A percentile compares a stretch with the other conserved stretches of the same genome.
Evolutionary conservation across 2,113 vertebrate species (phyloP).

Genomic region (Elephas maximus): DNA sequence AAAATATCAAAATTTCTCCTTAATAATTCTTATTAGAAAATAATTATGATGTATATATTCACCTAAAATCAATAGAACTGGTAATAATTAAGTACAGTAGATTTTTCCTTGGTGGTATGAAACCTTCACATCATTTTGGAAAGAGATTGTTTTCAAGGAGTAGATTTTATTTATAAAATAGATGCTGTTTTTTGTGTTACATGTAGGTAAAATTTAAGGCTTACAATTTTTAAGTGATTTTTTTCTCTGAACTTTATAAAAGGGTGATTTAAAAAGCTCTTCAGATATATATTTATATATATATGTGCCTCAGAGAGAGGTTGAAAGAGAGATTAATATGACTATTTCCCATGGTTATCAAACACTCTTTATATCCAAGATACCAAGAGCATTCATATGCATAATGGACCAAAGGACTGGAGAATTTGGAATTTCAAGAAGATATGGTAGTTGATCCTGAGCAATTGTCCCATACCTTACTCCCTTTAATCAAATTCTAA

Average conservation of each 20-base stretch:
- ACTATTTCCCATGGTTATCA: neutral
- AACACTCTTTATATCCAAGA: neutral
- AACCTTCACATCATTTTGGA: neutral
- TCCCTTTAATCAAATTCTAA: neutral
- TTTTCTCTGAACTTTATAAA: neutral
- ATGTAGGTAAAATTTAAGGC: neutral
- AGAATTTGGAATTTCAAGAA: neutral
- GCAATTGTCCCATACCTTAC: neutral
- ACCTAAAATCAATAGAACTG: neutral
- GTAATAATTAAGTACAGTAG: neutral
- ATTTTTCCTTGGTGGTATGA: neutral
- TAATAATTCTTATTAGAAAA: neutral
- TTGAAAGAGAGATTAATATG: neutral
- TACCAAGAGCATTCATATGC: neutral
- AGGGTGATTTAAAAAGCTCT: neutral
- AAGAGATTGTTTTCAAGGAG: neutral
- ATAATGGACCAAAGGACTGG: neutral
- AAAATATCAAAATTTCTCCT: neutral
- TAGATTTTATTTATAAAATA: neutral
- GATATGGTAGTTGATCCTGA: neutral
- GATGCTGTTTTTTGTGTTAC: neutral
- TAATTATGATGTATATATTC: neutral
- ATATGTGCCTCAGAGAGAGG: no score
- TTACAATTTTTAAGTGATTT: neutral
- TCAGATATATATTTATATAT: no score